A percentile compares a stretch with the other conserved stretches of the same genome.
These are phyloP conservation scores for Pterostichus niger DNA, from an alignment of 2,888 invertebrate species.

Conservation along the genomic window DNA sequence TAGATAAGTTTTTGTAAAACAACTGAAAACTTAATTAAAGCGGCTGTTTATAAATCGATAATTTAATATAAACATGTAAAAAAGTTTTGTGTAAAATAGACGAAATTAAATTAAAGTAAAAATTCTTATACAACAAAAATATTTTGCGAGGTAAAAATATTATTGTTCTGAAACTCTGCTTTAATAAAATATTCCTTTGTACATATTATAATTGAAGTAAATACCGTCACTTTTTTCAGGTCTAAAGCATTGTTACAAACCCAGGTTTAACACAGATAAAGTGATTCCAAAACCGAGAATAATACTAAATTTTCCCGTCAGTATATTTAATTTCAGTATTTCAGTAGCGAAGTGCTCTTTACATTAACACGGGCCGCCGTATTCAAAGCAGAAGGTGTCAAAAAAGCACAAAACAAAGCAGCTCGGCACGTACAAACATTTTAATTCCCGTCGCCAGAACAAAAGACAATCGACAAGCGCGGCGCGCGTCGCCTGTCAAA, in stretches of 20 bases:
- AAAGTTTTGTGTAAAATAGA: too few species aligned
- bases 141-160: constrained; percentile 6
- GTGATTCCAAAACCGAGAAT: constrained; percentile 12
- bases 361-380: neutral
- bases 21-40: constrained; percentile 35
- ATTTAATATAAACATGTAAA: constrained; percentile 31
- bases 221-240: neutral
- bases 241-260: neutral
- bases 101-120: too few species aligned
- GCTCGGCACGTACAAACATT: constrained; percentile 53
- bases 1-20: constrained; percentile 32
- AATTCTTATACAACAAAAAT: neutral
- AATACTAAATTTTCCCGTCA: constrained; percentile 14
- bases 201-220: constrained; percentile 15
- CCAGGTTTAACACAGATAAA: neutral
- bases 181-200: neutral
- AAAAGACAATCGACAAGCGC: constrained; percentile 56
- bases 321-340: constrained; percentile 49
- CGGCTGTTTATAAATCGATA: constrained; percentile 11
- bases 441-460: constrained; percentile 48
- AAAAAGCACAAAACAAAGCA: constrained; percentile 49
- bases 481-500: constrained; percentile 54
- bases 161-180: neutral
- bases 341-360: constrained; percentile 37
- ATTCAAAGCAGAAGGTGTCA: constrained; percentile 48